Conservation (phyloP, 2,797 vertebrate genomes). For the Spinus olivaceus region DNA sequence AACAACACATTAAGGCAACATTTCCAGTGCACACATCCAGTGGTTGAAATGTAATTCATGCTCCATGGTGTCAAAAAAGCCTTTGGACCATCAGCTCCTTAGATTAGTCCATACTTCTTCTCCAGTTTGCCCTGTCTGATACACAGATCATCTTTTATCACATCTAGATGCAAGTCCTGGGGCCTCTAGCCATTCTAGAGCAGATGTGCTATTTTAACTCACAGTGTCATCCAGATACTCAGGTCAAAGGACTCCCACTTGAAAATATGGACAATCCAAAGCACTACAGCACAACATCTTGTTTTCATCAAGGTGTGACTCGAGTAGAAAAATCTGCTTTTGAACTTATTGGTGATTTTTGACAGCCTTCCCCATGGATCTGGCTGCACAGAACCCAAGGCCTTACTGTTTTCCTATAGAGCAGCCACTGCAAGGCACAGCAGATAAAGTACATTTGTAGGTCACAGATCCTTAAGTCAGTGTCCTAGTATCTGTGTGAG, state of each 20-base stretch:
- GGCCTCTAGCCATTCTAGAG: not conserved
- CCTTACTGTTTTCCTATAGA: not conserved
- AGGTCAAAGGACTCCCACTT: not conserved
- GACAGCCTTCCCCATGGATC: not conserved
- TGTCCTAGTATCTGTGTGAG: not conserved
- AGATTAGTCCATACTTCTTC: not conserved
- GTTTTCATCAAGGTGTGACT: not conserved
- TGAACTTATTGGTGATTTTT: not conserved
- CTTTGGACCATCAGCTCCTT: not conserved
- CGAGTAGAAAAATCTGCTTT: not conserved
- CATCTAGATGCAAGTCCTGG: not conserved
- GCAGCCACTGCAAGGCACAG: not conserved
- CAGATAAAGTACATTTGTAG: not conserved
- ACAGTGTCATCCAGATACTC: not conserved
- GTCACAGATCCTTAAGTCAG: not conserved
- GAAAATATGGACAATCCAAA: not conserved
- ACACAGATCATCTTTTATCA: not conserved
- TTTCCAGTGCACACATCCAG: not conserved
- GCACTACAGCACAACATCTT: not conserved
- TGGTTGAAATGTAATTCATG: not conserved
- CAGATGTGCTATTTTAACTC: not conserved
- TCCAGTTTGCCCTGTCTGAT: not conserved
- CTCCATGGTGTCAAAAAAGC: not conserved
- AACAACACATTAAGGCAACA: not conserved
- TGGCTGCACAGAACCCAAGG: not conserved